These are phyloP conservation scores for Chirona hameri DNA, from an alignment of 2,888 invertebrate species.

Conservation along the genomic window DNA sequence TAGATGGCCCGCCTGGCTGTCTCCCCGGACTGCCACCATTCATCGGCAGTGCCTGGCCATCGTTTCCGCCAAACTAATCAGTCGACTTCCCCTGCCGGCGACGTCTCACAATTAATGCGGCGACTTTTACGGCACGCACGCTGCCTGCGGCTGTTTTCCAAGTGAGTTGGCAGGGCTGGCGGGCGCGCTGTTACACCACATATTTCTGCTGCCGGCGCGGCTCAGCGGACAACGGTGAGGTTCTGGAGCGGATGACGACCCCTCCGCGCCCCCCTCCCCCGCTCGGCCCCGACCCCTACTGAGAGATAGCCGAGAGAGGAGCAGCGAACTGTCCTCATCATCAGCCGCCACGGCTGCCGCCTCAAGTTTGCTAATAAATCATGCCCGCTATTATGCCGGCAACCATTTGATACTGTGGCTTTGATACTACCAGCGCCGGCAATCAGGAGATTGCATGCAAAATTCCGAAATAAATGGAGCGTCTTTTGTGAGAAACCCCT, in stretches of 20 bases:
- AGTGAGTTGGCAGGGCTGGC: neutral
- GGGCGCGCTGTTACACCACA: neutral
- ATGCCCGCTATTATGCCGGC: neutral
- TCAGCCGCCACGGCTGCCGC: neutral
- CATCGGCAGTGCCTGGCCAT: too few relatives aligned
- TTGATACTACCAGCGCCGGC: neutral
- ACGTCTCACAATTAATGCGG: too few relatives aligned
- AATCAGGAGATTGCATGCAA: conserved; percentile 8
- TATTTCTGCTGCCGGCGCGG: neutral
- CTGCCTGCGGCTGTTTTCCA: neutral
- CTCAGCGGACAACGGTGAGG: neutral
- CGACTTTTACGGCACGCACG: neutral
- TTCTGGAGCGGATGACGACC: neutral
- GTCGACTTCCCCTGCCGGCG: too few relatives aligned
- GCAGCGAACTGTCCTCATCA: neutral
- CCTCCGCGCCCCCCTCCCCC: neutral
- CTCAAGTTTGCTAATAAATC: conserved; percentile 4
- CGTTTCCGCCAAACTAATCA: too few relatives aligned
- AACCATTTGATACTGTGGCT: neutral
- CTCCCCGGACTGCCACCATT: too few relatives aligned
- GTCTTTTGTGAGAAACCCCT: neutral
- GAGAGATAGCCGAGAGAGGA: neutral
- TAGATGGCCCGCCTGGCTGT: too few relatives aligned
- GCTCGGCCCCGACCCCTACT: too few relatives aligned
- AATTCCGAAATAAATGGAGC: neutral